Base-by-base conservation (phyloP, 2,113 vertebrate species). In the Callopanchax toddi region DNA sequence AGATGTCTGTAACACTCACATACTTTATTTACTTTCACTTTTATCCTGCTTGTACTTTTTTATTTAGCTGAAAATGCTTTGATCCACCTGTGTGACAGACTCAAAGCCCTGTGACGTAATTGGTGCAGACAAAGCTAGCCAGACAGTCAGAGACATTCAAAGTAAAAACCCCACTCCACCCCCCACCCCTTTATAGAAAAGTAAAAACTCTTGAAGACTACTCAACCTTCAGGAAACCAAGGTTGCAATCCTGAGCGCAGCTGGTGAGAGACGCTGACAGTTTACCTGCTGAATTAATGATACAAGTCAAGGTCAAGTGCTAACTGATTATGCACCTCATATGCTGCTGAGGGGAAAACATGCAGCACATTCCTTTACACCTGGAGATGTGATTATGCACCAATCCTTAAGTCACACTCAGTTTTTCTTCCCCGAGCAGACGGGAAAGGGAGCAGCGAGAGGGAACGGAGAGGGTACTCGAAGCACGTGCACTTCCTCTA, bases 281-380 rank as follows among this genome's bases (percentile, higher is more conserved):
- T 87, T 87, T 81, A 79, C 84, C 81, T 67, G 23, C 79, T 84
- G 86, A 90, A 88, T 90, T 89, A 91, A 89, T 86, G 83, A 84
- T 68, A 86, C 65, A 74, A 89, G 81, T 83, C 90, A 91, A 91
- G 87, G 90, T 89, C 86, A 89, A 81, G 76, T 68, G 69, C 59
- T 34, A 66, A 80, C 56, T 88, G 78, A 89, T 87, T 90, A 84
- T 86, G 68, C 76, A 25, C 58, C 74, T 46, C 77, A 79, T 82
- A 80, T 64, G 74, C 71, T 79, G 69, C 76, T 60, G 36, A 36
- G 76, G 66, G 44, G 56, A 74, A 82, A 84, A 77, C 56, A 74
- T 60, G 59, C 59, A 34, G 71, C 79, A 75, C 76, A 79, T 60
- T 79, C 71, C 60, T 75, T 81, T 71, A 74, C 88, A 89, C 80